These are phyloP conservation scores for Plebejus melissa DNA, from an alignment of 2,888 invertebrate genomes.

Conservation along the genomic window DNA sequence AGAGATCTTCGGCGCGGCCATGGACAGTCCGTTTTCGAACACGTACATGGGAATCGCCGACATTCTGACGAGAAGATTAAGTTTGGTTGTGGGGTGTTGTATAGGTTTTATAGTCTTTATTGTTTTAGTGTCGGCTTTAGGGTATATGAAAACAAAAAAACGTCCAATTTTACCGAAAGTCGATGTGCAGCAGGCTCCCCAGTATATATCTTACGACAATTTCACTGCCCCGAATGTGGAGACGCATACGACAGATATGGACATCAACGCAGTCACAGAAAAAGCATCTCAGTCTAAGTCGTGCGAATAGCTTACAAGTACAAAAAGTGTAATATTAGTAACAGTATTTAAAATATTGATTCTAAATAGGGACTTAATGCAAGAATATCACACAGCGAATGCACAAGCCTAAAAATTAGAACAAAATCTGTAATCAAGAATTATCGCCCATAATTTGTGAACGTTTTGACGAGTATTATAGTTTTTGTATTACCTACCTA, in stretches of 20 bases:
- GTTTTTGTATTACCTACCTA: neutral
- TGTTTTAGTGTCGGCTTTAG: constrained; percentile 89
- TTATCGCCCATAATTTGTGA: neutral
- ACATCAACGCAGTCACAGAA: constrained; percentile 67
- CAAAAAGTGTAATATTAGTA: neutral
- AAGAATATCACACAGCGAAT: neutral
- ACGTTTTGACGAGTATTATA: neutral
- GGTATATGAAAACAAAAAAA: constrained; percentile 91
- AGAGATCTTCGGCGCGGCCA: constrained; percentile 83
- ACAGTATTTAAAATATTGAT: neutral
- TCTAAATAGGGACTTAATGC: neutral
- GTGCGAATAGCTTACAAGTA: constrained; percentile 32
- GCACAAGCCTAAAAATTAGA: neutral
- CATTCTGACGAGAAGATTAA: constrained; percentile 88
- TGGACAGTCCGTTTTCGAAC: constrained; percentile 78
- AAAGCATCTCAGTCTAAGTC: constrained; percentile 47
- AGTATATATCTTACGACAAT: constrained; percentile 87
- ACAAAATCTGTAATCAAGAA: neutral
- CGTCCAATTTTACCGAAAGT: constrained; percentile 87
- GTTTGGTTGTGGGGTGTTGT: constrained; percentile 91
- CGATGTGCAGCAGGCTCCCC: constrained; percentile 84
- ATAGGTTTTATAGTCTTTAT: constrained; percentile 92
- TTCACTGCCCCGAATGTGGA: constrained; percentile 63
- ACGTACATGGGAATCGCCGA: constrained; percentile 85
- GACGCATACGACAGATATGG: constrained; percentile 66